Percentiles rank a stretch among this genome's conserved stretches.
Evolutionary conservation across 2,888 invertebrate genomes (phyloP).

Genomic region (Tricholauxania praeusta): DNA sequence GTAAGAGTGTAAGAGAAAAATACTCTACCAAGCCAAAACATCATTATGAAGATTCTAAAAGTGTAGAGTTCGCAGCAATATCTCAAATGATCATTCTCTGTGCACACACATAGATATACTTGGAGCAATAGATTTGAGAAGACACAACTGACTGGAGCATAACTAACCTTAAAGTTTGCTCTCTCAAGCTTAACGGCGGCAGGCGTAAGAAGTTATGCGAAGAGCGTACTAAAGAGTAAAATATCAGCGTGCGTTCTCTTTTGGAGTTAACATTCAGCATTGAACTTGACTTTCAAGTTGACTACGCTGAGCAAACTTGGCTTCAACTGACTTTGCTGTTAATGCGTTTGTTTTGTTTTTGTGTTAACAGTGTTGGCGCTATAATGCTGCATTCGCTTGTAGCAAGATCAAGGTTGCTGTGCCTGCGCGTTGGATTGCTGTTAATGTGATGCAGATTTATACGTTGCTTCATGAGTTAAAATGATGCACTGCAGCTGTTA

Average conservation of each 20-base stretch:
- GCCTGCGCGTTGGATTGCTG: background rate
- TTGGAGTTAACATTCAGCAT: constrained; percentile 30
- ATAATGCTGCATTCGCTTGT: background rate
- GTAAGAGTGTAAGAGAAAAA: background rate
- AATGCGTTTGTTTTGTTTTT: background rate
- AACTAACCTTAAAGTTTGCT: background rate
- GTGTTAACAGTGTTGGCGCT: constrained; percentile 14
- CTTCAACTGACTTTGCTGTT: background rate
- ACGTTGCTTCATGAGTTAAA: too few species aligned
- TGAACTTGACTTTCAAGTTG: constrained; percentile 37
- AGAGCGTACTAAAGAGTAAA: constrained; percentile 6
- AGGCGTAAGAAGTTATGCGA: background rate
- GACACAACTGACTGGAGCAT: background rate
- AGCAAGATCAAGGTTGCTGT: constrained; percentile 29
- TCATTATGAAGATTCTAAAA: too few species aligned
- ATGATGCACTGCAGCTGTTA: too few species aligned
- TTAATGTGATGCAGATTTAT: background rate
- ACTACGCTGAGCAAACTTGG: background rate
- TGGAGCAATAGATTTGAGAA: too few species aligned
- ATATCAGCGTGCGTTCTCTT: background rate
- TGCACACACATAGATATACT: too few species aligned
- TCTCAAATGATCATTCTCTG: too few species aligned
- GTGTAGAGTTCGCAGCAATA: too few species aligned
- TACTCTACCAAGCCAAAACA: too few species aligned
- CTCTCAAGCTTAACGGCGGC: background rate